Evolutionary conservation across 2,888 invertebrate genomes (phyloP).

Genomic region (Plemyria rubiginata): DNA sequence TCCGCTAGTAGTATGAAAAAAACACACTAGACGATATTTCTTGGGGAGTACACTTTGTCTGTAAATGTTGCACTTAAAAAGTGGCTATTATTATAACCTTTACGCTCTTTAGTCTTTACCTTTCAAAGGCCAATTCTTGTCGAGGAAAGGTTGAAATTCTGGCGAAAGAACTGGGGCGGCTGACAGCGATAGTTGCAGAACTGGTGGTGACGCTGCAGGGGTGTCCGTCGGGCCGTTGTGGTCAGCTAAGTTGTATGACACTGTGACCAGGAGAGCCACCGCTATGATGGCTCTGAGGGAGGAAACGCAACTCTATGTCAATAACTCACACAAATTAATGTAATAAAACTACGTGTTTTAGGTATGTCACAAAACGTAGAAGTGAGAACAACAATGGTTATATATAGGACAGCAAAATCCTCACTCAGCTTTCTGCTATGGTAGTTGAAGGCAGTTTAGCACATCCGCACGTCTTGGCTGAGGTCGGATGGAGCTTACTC

Average conservation of each 20-base stretch:
- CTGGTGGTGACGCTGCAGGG: constrained; percentile 10
- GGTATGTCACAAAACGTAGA: too few species aligned
- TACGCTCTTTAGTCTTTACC: constrained; percentile 58
- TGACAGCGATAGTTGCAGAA: constrained; percentile 27
- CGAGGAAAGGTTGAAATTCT: constrained; percentile 57
- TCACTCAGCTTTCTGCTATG: too few species aligned
- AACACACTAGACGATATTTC: too few species aligned
- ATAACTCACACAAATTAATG: too few species aligned
- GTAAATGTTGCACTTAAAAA: too few species aligned
- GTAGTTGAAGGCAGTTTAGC: too few species aligned
- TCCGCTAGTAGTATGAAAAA: too few species aligned
- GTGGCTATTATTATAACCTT: constrained; percentile 2
- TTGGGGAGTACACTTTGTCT: neutral
- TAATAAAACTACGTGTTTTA: too few species aligned
- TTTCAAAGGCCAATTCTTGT: constrained; percentile 72
- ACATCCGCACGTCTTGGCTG: too few species aligned
- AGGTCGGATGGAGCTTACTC: too few species aligned
- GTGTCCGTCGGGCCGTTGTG: constrained; percentile 45
- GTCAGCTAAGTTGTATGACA: constrained; percentile 78
- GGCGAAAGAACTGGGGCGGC: constrained; percentile 25
- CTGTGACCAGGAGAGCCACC: constrained; percentile 78
- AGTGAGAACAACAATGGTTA: too few species aligned
- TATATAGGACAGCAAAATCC: too few species aligned
- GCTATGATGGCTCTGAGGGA: constrained; percentile 75
- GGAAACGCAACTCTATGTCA: neutral